Base-by-base conservation (phyloP, 2,797 vertebrate genomes). In the Onychomys torridus region DNA sequence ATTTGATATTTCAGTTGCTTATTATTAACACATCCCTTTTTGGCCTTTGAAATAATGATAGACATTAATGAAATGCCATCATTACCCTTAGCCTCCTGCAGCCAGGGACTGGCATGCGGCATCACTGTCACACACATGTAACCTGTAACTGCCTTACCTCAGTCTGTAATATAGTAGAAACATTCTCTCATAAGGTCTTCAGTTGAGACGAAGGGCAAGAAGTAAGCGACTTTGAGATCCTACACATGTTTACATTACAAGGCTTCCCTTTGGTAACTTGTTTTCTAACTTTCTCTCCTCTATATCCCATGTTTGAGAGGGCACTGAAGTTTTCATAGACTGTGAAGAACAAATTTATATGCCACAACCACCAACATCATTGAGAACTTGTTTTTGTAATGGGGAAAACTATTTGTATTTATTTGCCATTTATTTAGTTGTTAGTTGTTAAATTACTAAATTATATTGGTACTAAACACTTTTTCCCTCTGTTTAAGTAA, bases 11-110 rank as follows among this genome's bases (percentile, higher is more conserved):
- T 79, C 29, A 49, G 6, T 17, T 89, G 3, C 2, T 90, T 83
- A 75, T 61, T 65, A 49, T 57, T 49, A 78, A 10, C 75, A 71
- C 73, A 52, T 82, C 77, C 12, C 71, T 59, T 57, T 85, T 59
- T 61, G 65, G 3, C 11, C 59, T 78, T 89, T 87, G 59, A 93
- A 94, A 89, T 49, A 94, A 75, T 82, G 76, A 83, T 82, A 93
- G 59, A 59, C 21, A n/a, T 49, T 87, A 55, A 91, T 37, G 7
- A 90, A 55, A 0, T 67, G 14, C 34, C 32, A 73, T 4, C 69
- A 55, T 34, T 79, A 73, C 25, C 34, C 86, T 91, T 55, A 43
- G 23, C 83, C 43, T 75, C 16, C 52, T 27, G 57, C 29, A n/a
- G 37, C 23, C 55, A 32, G 1, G 19, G 9, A 81, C 5, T 77